These are phyloP conservation scores for Eupithecia abbreviata DNA, from an alignment of 2,888 invertebrate species.

Conservation along the genomic window DNA sequence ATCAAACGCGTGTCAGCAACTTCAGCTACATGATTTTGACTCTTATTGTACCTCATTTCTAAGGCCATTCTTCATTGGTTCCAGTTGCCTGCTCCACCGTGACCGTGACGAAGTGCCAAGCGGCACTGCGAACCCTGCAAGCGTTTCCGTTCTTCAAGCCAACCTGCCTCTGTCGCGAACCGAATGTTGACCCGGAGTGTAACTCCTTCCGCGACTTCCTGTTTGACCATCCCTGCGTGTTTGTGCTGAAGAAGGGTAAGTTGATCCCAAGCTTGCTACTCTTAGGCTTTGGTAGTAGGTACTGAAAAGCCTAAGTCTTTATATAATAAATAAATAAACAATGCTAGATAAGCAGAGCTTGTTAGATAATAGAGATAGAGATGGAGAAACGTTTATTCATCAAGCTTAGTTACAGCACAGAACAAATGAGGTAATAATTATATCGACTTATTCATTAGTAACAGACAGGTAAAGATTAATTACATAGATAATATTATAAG, in stretches of 20 bases:
- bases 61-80: conserved; percentile 1
- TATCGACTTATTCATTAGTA: too few species aligned
- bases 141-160: conserved; percentile 97
- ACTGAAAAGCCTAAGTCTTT: too few species aligned
- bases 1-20: background rate
- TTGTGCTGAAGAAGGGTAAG: conserved; percentile 94
- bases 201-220: conserved; percentile 96
- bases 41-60: background rate
- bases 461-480: too few species aligned
- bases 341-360: too few species aligned
- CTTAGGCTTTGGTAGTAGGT: too few species aligned
- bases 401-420: too few species aligned
- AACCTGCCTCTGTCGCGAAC: conserved; percentile 95
- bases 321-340: too few species aligned
- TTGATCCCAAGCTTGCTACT: conserved; percentile 11
- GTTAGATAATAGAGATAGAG: too few species aligned
- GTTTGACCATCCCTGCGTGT: conserved; percentile 96
- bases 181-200: conserved; percentile 95
- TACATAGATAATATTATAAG: too few species aligned
- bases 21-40: background rate
- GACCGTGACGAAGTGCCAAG: conserved; percentile 96
- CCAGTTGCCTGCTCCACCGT: conserved; percentile 96
- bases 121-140: conserved; percentile 93
- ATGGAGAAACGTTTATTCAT: too few species aligned
- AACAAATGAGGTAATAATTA: too few species aligned